Base-by-base conservation (phyloP, 2,888 invertebrate genomes). In the Sericinus montela region DNA sequence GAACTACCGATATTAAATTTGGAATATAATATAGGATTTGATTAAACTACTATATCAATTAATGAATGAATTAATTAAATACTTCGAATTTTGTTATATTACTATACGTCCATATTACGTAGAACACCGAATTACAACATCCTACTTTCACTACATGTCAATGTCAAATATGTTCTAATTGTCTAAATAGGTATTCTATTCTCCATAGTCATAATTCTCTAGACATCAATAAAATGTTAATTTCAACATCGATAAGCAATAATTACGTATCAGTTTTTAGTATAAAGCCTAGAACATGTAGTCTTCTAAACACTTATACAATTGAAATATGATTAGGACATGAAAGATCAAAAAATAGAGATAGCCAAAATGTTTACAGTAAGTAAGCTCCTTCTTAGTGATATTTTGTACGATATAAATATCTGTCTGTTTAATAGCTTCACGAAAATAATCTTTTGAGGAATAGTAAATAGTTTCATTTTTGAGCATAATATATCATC, bases 1-100 rank as follows among this genome's bases (percentile, higher is more conserved):
- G 35, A 35, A 39, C 13, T 51, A 52, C 25, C 36, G 13, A 34
- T 10, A 14, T 28, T 40, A 13, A 29, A 29, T 29, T 11, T 37
- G 10, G 5, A 34, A 14, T 34, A 34, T 14, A 13, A 32, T 11
- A 6, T 32, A 11, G 32, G 15, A 10, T 9, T 9, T 14, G 15
- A 35, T 11, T 15, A 15, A 1, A 7, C 9, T 14, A 35, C 3
- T 8, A 34, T 15, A 14, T 15, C 8, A n/a, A n/a, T n/a, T n/a
- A n/a, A n/a, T n/a, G n/a, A n/a, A n/a, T n/a, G n/a, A n/a, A 9
- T 15, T 13, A 15, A 15, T 35, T 35, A 3, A 35, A 15, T 9
- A 35, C 14, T 9, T 35, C 7, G 15, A 35, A 19, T 19, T 19
- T 19, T 3, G 19, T 2, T 3, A 19, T 5, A 19, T n/a, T n/a